phyloP scores from a whole-genome alignment of 2,888 invertebrate species.

The Euspilapteryx auroguttella region DNA sequence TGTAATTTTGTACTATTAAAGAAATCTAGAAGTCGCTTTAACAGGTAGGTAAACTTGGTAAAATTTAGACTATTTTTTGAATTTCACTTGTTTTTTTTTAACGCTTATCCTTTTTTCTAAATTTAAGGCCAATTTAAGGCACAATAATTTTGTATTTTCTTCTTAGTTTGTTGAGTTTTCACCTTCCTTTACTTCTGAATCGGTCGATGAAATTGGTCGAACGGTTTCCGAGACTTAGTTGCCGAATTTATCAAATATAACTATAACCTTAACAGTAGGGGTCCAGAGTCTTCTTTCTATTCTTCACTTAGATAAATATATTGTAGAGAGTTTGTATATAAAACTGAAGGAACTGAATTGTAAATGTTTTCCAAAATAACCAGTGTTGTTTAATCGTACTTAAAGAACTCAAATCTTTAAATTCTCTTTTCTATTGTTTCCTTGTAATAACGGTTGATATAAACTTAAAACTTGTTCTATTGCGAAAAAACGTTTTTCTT shows the following conservation, averaged over 20 bases:
- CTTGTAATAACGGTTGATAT: constrained; percentile 62
- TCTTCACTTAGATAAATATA: constrained; percentile 47
- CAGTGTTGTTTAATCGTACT: constrained; percentile 61
- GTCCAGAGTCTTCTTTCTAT: constrained; percentile 51
- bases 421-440: constrained; percentile 60
- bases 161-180: constrained; percentile 36
- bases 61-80: constrained; percentile 43
- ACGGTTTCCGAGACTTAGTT: constrained; percentile 40
- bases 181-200: constrained; percentile 39
- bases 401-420: constrained; percentile 53
- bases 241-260: constrained; percentile 52
- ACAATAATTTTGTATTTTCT: constrained; percentile 34
- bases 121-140: constrained; percentile 64
- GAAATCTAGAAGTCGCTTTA: constrained; percentile 53
- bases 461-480: constrained; percentile 64
- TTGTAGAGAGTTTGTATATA: constrained; percentile 49
- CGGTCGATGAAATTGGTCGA: constrained; percentile 53
- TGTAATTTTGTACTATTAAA: constrained; percentile 59
- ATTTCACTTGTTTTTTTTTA: constrained; percentile 27
- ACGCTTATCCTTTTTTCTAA: constrained; percentile 50
- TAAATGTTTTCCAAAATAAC: constrained; percentile 58
- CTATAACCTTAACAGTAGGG: constrained; percentile 48
- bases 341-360: constrained; percentile 50
- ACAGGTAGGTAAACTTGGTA: constrained; percentile 53
- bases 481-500: constrained; percentile 64